Conservation (phyloP, 2,888 invertebrate genomes). For the Oconnorella tubifera region DNA sequence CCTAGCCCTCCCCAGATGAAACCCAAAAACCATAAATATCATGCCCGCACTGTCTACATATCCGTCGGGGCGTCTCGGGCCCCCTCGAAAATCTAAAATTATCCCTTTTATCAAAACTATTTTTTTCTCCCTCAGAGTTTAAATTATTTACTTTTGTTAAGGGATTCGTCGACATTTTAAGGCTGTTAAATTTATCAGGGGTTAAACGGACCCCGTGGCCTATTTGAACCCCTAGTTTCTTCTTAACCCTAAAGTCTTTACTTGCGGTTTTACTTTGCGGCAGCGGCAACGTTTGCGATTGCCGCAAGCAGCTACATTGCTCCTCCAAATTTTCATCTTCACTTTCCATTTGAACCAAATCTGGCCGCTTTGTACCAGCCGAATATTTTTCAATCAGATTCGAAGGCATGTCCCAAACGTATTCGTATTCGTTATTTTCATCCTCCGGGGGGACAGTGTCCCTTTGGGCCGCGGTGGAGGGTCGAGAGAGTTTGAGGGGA, state of each 20-base stretch:
- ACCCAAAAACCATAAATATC: not conserved
- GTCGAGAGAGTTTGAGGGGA: not conserved
- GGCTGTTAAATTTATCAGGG: not conserved
- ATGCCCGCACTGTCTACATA: conserved; percentile 13
- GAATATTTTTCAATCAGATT: not conserved
- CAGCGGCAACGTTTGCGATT: not conserved
- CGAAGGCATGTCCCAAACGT: conserved; percentile 20
- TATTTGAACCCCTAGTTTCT: too few species aligned
- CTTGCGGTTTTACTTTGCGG: not conserved
- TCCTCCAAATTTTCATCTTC: not conserved
- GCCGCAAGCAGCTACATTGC: conserved; percentile 4
- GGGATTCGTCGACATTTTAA: too few species aligned
- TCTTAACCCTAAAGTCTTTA: too few species aligned
- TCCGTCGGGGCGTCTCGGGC: not conserved
- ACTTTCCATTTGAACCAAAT: not conserved
- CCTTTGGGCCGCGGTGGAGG: not conserved
- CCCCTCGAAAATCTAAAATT: too few species aligned
- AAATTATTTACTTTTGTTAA: not conserved
- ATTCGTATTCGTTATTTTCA: conserved; percentile 18
- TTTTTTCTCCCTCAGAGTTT: conserved; percentile 2
- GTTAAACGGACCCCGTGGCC: too few species aligned
- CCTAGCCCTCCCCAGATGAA: not conserved
- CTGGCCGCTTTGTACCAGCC: conserved; percentile 3
- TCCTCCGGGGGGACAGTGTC: not conserved
- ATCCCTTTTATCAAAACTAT: not conserved